These are phyloP conservation scores for Drosophila subobscura DNA, from an alignment of 1,140 invertebrate genomes.

Conservation along the genomic window DNA sequence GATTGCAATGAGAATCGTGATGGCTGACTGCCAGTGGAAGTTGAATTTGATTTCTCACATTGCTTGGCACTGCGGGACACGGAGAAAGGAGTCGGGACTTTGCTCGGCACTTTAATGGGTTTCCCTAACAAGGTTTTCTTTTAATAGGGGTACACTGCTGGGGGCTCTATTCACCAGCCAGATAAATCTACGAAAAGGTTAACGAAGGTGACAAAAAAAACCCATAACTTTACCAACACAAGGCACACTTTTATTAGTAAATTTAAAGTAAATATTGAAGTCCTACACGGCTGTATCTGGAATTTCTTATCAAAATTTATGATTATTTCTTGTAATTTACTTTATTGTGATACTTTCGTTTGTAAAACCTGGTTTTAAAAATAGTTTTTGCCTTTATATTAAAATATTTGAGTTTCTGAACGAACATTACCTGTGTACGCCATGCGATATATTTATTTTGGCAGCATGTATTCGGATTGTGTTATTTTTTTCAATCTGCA, in stretches of 20 bases:
- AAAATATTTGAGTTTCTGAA: no score
- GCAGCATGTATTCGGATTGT: not conserved
- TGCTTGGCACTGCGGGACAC: slow-evolving; percentile 44
- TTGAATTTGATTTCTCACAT: slow-evolving; percentile 65
- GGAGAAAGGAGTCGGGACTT: not conserved
- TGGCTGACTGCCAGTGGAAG: slow-evolving; percentile 42
- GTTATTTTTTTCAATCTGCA: slow-evolving; percentile 18
- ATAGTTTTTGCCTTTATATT: no score
- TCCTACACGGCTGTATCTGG: no score
- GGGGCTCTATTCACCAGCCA: not conserved
- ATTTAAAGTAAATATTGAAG: no score
- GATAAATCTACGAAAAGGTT: not conserved
- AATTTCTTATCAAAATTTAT: not conserved
- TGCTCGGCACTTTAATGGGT: slow-evolving; percentile 43
- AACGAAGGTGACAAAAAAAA: not conserved
- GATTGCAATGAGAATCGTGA: slow-evolving; percentile 57
- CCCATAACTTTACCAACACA: no score
- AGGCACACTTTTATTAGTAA: no score
- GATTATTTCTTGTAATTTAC: no score
- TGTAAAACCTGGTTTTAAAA: not conserved
- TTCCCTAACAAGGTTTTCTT: slow-evolving; percentile 51
- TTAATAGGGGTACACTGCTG: slow-evolving; percentile 9
- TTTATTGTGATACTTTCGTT: not conserved
- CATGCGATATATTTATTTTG: slow-evolving; percentile 7
- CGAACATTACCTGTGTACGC: no score